Evolutionary conservation across 2,113 vertebrate genomes (phyloP).

Genomic region (Oncorhynchus keta): DNA sequence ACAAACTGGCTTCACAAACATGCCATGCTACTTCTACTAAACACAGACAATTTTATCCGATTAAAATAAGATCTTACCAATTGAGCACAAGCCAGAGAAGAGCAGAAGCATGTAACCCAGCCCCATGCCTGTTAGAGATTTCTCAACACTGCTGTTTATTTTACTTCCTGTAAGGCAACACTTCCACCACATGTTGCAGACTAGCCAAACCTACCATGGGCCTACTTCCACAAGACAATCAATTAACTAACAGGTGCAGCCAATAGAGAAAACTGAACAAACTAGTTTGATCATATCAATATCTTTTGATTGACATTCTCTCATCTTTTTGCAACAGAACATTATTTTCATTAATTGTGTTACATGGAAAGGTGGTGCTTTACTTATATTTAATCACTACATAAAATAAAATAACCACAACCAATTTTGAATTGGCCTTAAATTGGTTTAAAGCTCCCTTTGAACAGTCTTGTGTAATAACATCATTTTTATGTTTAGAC

Average conservation of each 20-base stretch:
- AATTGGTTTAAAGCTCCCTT: background rate
- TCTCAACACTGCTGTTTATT: background rate
- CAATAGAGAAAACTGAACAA: background rate
- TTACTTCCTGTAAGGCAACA: slow-evolving; percentile 49
- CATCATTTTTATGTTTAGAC: background rate
- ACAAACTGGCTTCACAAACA: background rate
- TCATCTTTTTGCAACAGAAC: background rate
- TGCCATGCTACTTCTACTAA: background rate
- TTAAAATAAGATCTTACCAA: slow-evolving; percentile 38
- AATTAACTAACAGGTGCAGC: slow-evolving; percentile 10
- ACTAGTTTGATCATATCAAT: background rate
- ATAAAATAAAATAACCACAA: background rate
- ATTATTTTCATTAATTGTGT: too few species aligned
- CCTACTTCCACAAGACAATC: background rate
- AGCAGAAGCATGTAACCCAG: slow-evolving; percentile 17
- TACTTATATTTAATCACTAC: too few species aligned
- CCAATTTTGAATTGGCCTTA: background rate
- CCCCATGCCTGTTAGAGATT: slow-evolving; percentile 32
- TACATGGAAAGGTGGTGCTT: too few species aligned
- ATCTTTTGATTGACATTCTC: background rate
- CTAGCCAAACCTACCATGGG: background rate
- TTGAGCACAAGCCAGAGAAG: slow-evolving; percentile 17
- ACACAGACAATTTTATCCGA: background rate
- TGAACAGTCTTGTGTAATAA: background rate
- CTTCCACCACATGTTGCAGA: slow-evolving; percentile 39